A percentile compares a stretch with the other conserved stretches of the same genome.
These are phyloP conservation scores for Lepidostoma basale DNA, from an alignment of 1,140 invertebrate species.

Conservation along the genomic window DNA sequence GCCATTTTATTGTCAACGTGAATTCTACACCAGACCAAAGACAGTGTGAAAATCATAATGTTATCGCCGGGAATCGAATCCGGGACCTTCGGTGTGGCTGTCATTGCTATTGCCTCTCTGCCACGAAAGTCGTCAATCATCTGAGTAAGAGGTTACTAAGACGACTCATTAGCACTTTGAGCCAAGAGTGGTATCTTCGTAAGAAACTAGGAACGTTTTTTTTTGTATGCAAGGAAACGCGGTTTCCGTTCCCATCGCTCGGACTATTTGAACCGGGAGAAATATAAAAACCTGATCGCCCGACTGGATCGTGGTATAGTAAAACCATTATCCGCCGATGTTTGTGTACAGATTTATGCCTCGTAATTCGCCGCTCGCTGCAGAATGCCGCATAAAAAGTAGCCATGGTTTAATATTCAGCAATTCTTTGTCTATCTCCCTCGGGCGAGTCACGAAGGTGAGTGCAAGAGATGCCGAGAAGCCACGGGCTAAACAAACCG, in stretches of 20 bases:
- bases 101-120: too few relatives aligned
- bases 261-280: neutral
- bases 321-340: neutral
- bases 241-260: constrained; percentile 6
- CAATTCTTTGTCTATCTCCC: too few relatives aligned
- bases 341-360: constrained; percentile 9
- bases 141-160: too few relatives aligned
- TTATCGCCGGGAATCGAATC: too few relatives aligned
- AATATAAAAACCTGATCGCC: constrained; percentile 5
- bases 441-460: neutral
- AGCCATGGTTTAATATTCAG: neutral
- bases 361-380: neutral
- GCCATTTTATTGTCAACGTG: too few relatives aligned
- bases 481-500: too few relatives aligned
- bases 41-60: too few relatives aligned
- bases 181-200: neutral
- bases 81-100: too few relatives aligned
- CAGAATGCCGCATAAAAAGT: neutral
- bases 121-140: too few relatives aligned
- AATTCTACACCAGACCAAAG: too few relatives aligned
- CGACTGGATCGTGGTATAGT: neutral
- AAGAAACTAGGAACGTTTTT: constrained; percentile 10
- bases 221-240: neutral
- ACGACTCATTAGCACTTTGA: neutral
- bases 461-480: too few relatives aligned